Evolutionary conservation across 2,113 vertebrate species (phyloP).

Genomic region (Nibea coibor): DNA sequence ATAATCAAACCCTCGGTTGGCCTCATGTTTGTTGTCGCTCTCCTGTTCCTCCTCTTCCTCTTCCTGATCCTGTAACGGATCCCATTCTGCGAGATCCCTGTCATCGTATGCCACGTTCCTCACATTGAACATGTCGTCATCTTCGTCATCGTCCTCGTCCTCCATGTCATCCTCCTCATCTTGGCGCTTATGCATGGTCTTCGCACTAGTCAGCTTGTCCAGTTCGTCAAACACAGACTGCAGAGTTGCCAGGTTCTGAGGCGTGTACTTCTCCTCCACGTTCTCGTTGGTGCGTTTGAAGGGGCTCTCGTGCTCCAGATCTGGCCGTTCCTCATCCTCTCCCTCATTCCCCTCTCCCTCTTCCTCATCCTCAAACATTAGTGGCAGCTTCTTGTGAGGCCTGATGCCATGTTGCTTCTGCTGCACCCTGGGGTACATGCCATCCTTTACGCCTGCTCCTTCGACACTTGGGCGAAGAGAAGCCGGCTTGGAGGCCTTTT

Average conservation of each 20-base stretch:
- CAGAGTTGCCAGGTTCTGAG: constrained; percentile 93
- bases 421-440: constrained; percentile 77
- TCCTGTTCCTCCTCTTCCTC: constrained; percentile 86
- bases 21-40: constrained; percentile 84
- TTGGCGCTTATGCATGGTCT: constrained; percentile 60
- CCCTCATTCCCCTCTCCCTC: constrained; percentile 69
- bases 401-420: constrained; percentile 79
- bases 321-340: constrained; percentile 18
- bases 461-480: constrained; percentile 60
- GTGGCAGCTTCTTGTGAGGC: constrained; percentile 82
- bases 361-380: constrained; percentile 87
- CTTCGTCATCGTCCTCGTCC: constrained; percentile 73
- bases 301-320: constrained; percentile 81
- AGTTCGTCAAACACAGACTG: constrained; percentile 96
- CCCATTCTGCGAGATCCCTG: constrained; percentile 88
- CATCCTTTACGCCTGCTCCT: constrained; percentile 19
- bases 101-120: constrained; percentile 91
- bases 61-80: constrained; percentile 85
- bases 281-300: constrained; percentile 96
- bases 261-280: constrained; percentile 94
- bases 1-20: constrained; percentile 81
- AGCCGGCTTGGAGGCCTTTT: constrained; percentile 82
- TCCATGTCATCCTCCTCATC: constrained; percentile 53
- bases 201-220: constrained; percentile 86
- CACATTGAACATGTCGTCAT: constrained; percentile 84